These are phyloP conservation scores for Pandemis cinnamomeana DNA, from an alignment of 2,888 invertebrate genomes.

Conservation along the genomic window DNA sequence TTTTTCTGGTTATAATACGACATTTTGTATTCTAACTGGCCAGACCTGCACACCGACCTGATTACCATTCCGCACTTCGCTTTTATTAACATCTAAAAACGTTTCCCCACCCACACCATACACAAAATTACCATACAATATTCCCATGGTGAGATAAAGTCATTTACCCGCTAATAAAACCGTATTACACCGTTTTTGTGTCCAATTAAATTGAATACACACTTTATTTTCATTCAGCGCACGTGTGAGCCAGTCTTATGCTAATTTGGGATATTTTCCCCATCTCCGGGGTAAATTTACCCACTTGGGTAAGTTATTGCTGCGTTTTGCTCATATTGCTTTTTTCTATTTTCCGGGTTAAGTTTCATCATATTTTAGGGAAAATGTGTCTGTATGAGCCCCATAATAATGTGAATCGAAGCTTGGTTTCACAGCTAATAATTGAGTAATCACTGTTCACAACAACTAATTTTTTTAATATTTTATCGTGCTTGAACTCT, in stretches of 20 bases:
- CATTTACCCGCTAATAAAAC: constrained; percentile 42
- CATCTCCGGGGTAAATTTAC: constrained; percentile 38
- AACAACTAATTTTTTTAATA: too few relatives aligned
- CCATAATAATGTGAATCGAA: too few relatives aligned
- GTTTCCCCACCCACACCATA: neutral
- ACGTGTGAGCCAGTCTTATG: constrained; percentile 42
- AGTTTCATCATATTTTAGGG: constrained; percentile 21
- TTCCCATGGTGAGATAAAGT: constrained; percentile 37
- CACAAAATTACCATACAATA: constrained; percentile 37
- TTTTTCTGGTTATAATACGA: too few relatives aligned
- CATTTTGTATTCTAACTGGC: neutral
- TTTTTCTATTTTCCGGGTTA: constrained; percentile 39
- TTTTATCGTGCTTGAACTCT: too few relatives aligned
- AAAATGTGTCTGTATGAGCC: neutral
- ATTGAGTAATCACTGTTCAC: too few relatives aligned
- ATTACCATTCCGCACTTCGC: neutral
- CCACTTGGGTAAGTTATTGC: constrained; percentile 44
- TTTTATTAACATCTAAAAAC: constrained; percentile 1
- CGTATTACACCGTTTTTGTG: constrained; percentile 39
- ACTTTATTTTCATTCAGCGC: constrained; percentile 36
- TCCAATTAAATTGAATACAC: constrained; percentile 40
- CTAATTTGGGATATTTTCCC: constrained; percentile 39
- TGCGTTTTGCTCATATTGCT: constrained; percentile 33
- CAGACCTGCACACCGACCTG: neutral
- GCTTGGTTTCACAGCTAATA: too few relatives aligned